Evolutionary conservation across 2,888 invertebrate species (phyloP).

Genomic region (Malthinus flaveolus): DNA sequence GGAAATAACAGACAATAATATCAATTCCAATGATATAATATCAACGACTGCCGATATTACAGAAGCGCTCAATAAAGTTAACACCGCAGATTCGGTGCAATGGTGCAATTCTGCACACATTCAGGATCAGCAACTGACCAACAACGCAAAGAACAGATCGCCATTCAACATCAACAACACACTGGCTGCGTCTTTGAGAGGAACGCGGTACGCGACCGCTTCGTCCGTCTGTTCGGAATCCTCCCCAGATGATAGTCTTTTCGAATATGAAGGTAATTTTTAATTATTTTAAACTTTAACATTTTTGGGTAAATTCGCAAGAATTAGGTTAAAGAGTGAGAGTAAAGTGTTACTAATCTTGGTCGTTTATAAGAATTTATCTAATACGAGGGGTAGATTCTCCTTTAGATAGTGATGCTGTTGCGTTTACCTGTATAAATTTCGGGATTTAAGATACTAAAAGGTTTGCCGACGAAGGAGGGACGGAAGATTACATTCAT

Average conservation of each 20-base stretch:
- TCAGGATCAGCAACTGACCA: constrained; percentile 45
- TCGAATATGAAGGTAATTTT: constrained; percentile 58
- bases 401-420: too few relatives aligned
- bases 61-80: constrained; percentile 37
- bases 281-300: background rate
- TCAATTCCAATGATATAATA: constrained; percentile 29
- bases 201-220: constrained; percentile 45
- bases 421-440: too few relatives aligned
- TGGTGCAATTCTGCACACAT: constrained; percentile 51
- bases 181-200: constrained; percentile 52
- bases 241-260: constrained; percentile 59
- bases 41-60: constrained; percentile 26
- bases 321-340: too few relatives aligned
- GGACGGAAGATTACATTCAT: too few relatives aligned
- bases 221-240: constrained; percentile 50
- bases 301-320: background rate
- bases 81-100: constrained; percentile 46
- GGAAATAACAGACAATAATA: constrained; percentile 22
- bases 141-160: constrained; percentile 44
- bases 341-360: too few relatives aligned
- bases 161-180: constrained; percentile 51
- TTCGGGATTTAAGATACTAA: too few relatives aligned
- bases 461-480: too few relatives aligned
- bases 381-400: too few relatives aligned
- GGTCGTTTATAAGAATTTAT: too few relatives aligned